Base-by-base conservation (phyloP, 2,113 vertebrate species). In the Chaetorhynchus papuensis region DNA sequence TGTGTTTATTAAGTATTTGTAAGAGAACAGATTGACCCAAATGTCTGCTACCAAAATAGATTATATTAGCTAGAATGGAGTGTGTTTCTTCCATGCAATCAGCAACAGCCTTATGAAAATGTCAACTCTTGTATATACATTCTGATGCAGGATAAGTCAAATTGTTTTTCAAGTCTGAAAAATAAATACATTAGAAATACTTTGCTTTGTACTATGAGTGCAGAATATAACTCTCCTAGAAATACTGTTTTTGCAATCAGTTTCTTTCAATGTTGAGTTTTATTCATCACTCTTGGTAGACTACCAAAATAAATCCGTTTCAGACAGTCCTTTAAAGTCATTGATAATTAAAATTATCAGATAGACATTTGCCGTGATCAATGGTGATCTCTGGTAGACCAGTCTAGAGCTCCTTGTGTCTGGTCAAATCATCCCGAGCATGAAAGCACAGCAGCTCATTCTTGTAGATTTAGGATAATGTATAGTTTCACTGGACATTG, bases 21-120 rank as follows among this genome's bases (percentile, higher is more conserved):
- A 91, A 91, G 93, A 95, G 96, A 96, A 95, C 94, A 97, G 91
- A 95, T 95, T 97, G 96, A 97, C 95, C 95, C 95, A 97, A 97
- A 97, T 97, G 91, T 91, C 93, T 95, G 90, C 81, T 89, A 97
- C 74, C 83, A 88, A 96, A 96, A 97, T 93, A 90, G 72, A 95
- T 84, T 84, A 83, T 94, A 82, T 87, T 96, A 90, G 91, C 61
- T 89, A 80, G 63, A 97, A 96, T 93, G 81, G 74, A 97, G 81
- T 23, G 33, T 71, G 35, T 77, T 96, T 65, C 76, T 70, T 90
- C 74, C 70, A 93, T 87, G 89, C 70, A 97, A 96, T 89, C 83
- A 96, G 88, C 72, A 70, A 59, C 52, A 84, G 63, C 83, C 91
- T 97, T 93, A 92, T 94, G 82, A 97, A 97, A 97, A 93, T 89